Conservation (phyloP, 2,888 invertebrate genomes). For the Spicauda simplicius region DNA sequence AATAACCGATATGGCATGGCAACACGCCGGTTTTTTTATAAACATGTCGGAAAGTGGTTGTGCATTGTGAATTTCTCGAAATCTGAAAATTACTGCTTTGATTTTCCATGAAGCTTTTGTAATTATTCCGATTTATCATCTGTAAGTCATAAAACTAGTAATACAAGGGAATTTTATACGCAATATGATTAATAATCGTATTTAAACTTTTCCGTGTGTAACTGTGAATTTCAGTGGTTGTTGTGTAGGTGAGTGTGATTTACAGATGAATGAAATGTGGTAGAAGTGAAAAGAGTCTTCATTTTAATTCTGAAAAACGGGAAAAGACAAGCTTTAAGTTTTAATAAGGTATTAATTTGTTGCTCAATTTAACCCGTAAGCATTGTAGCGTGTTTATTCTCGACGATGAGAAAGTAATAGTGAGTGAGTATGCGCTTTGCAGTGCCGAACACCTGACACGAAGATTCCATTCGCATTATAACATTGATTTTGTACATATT, state of each 20-base stretch:
- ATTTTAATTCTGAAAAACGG: constrained; percentile 47
- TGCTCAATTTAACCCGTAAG: constrained; percentile 37
- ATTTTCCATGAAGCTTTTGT: constrained; percentile 45
- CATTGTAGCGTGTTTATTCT: constrained; percentile 41
- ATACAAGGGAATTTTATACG: background rate
- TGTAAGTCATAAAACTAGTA: constrained; percentile 29
- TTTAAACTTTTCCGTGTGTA: constrained; percentile 53
- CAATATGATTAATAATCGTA: background rate
- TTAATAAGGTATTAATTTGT: constrained; percentile 56
- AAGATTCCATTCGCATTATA: constrained; percentile 57
- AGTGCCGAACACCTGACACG: constrained; percentile 64
- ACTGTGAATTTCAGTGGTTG: constrained; percentile 67
- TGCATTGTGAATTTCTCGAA: constrained; percentile 62
- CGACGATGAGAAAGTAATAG: constrained; percentile 61
- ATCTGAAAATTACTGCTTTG: constrained; percentile 41
- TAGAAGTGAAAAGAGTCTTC: constrained; percentile 62
- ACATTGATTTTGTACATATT: constrained; percentile 54
- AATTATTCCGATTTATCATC: constrained; percentile 39
- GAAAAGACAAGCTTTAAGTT: constrained; percentile 48
- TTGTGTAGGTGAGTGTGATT: constrained; percentile 76
- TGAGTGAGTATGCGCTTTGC: constrained; percentile 72
- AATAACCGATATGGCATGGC: constrained; percentile 41
- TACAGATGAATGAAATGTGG: constrained; percentile 73
- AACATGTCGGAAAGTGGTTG: constrained; percentile 75
- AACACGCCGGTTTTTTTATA: constrained; percentile 53